Conservation (phyloP, 1,140 invertebrate species). For the Drosophila pectinifera region DNA sequence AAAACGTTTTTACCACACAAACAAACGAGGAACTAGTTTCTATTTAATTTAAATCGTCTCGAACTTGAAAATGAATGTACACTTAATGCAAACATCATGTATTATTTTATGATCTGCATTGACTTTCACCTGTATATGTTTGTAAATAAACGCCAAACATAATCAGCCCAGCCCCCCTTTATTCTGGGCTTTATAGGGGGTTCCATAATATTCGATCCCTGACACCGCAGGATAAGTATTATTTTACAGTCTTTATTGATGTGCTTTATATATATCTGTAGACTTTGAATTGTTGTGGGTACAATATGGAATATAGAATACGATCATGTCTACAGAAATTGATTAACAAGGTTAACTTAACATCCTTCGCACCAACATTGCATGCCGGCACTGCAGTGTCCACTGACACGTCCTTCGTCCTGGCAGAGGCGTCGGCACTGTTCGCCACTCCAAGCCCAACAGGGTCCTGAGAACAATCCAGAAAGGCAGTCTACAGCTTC, state of each 20-base stretch:
- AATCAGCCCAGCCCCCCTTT: constrained; percentile 37
- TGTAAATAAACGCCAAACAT: constrained; percentile 72
- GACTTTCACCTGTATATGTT: constrained; percentile 47
- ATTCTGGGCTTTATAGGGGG: not conserved
- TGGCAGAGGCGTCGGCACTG: constrained; percentile 12
- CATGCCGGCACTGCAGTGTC: constrained; percentile 13
- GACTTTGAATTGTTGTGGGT: not conserved
- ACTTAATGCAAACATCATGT: constrained; percentile 49
- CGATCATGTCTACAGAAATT: too few relatives aligned
- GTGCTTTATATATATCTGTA: not conserved
- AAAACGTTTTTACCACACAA: constrained; percentile 55
- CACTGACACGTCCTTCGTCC: constrained; percentile 13
- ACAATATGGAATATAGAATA: not conserved
- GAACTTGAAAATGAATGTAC: constrained; percentile 51
- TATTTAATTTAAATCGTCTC: constrained; percentile 59
- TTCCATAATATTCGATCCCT: too few relatives aligned
- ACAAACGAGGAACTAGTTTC: constrained; percentile 42
- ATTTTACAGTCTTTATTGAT: not conserved
- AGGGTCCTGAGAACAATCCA: not conserved
- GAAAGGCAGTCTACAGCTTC: constrained; percentile 7
- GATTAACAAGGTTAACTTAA: not conserved
- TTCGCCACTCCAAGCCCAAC: constrained; percentile 7
- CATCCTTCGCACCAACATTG: constrained; percentile 29
- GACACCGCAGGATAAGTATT: too few relatives aligned
- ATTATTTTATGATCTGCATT: constrained; percentile 63